A percentile compares a stretch with the other conserved stretches of the same genome.
phyloP scores from a whole-genome alignment of 2,888 invertebrate genomes.

The Ectobius pallidus region DNA sequence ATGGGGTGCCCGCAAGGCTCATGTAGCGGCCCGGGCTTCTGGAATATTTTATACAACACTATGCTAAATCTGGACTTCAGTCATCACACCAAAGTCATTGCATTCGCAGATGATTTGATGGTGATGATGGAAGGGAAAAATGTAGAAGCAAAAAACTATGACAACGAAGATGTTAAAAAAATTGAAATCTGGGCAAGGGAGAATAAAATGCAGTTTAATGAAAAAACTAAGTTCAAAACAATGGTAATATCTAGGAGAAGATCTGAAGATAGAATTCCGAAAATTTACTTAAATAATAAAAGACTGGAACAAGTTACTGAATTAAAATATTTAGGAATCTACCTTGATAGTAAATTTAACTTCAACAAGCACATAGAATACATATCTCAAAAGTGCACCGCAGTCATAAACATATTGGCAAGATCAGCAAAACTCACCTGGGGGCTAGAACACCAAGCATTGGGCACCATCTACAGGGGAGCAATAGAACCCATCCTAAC shows the following conservation, averaged over 20 bases:
- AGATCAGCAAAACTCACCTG: neutral
- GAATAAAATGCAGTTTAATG: neutral
- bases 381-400: neutral
- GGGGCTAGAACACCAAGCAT: neutral
- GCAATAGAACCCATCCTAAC: neutral
- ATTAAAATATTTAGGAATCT: neutral
- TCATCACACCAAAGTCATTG: neutral
- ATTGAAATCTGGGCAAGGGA: neutral
- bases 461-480: neutral
- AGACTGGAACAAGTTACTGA: neutral
- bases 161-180: neutral
- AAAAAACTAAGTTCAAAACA: neutral
- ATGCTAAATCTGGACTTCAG: neutral
- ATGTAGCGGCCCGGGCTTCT: neutral
- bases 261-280: neutral
- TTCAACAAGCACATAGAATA: neutral
- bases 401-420: neutral
- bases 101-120: no score
- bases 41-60: neutral
- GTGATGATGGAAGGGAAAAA: no score
- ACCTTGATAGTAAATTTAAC: neutral
- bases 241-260: neutral
- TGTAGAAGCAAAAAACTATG: neutral
- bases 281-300: neutral
- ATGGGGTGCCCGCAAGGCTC: neutral